Evolutionary conservation across 92 coral and sea anemone species (phyloP), one percentile per base, ranked within the genome.

Genomic region (Heliopora coerulea): DNA sequence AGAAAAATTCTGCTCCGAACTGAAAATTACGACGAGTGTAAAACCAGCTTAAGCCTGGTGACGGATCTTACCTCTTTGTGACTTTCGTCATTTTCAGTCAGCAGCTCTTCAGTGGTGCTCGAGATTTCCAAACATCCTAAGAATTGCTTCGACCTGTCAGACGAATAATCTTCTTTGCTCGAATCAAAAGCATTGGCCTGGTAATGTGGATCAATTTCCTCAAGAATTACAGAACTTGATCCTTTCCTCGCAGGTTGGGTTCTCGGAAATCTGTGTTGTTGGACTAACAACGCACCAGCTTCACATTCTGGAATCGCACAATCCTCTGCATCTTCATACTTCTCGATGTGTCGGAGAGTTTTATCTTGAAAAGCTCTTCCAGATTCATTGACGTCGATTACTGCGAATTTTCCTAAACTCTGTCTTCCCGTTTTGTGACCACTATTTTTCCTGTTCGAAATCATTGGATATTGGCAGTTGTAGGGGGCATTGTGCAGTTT

Each of bases 81-180:
- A 26, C 63, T 63, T 14, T 33, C 62, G 10, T 52, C 49, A 7
- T 54, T 63, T 7, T 25, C 39, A 21, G 32, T 29, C 74, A 49
- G 12, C 21, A 59, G 59, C 27, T 67, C 74, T 0, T 67, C 62
- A 52, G 77, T 70, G 31, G 77, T 70, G 26, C 77, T 70, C 10
- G 77, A 49, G 7, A 70, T 70, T 27, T 70, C 77, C 0, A 70
- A 42, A 54, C 77, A 70, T 52, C 77, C 77, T 33, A 70, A 54
- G 26, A 70, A 70, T 50, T 70, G 77, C 15, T 70, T 9, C 7
- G 77, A 34, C 23, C 30, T 23, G 31, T 70, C 44, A 12, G 74
- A 44, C 0, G 17, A 0, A 26, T 6, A 23, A 10, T 12, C n/a
- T 19, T 52, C 46, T 0, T 3, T 2, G n/a, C n/a, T 15, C 17